A percentile compares a stretch with the other conserved stretches of the same genome.
These are phyloP conservation scores for Pharmacophagus antenor DNA, from an alignment of 2,888 invertebrate species.

Conservation along the genomic window DNA sequence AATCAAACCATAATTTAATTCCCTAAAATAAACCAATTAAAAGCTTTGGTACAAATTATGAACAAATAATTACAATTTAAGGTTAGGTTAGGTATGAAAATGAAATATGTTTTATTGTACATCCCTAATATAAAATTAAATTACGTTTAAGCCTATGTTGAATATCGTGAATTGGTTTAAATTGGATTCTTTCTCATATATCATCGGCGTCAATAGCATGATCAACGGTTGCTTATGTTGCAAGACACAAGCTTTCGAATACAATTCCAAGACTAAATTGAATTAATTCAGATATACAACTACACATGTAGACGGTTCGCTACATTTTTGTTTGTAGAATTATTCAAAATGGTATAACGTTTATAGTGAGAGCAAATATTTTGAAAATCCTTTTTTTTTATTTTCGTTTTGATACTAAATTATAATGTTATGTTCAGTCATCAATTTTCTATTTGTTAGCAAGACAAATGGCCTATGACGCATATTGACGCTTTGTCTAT, in stretches of 20 bases:
- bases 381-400: too few relatives aligned
- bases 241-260: conserved; percentile 11
- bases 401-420: too few relatives aligned
- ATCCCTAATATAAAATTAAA: conserved; percentile 16
- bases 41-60: neutral
- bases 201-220: conserved; percentile 19
- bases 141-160: conserved; percentile 19
- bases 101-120: neutral
- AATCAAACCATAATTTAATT: too few relatives aligned
- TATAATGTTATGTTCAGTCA: too few relatives aligned
- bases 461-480: too few relatives aligned
- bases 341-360: too few relatives aligned
- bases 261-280: neutral
- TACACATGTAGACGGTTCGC: too few relatives aligned
- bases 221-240: conserved; percentile 18
- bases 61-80: neutral
- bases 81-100: neutral
- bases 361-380: too few relatives aligned
- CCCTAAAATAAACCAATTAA: too few relatives aligned
- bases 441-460: too few relatives aligned
- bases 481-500: too few relatives aligned
- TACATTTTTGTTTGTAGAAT: too few relatives aligned
- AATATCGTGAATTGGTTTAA: conserved; percentile 21
- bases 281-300: neutral
- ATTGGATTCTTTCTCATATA: conserved; percentile 26